Evolutionary conservation across 2,113 vertebrate genomes (phyloP).

Genomic region (Taurulus bubalis): DNA sequence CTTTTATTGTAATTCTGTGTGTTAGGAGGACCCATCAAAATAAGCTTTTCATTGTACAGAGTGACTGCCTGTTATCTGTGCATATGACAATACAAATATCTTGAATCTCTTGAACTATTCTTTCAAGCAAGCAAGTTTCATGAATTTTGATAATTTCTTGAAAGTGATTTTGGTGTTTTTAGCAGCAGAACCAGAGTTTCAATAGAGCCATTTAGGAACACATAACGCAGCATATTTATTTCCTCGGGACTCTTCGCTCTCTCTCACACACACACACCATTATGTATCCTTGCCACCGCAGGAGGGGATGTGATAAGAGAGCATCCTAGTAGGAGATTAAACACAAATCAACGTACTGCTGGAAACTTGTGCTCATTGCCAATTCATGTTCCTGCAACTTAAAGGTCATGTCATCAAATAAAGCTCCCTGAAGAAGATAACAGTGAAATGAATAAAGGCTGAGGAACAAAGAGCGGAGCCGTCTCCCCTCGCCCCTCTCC

Average conservation of each 20-base stretch:
- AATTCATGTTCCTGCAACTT: conserved; percentile 42
- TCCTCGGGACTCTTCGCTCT: not conserved
- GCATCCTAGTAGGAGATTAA: conserved; percentile 23
- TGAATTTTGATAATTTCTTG: not conserved
- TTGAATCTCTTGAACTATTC: not conserved
- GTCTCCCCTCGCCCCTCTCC: conserved; percentile 23
- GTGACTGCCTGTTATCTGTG: no score
- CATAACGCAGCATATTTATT: not conserved
- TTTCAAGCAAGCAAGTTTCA: not conserved
- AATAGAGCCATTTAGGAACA: not conserved
- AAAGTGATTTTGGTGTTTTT: not conserved
- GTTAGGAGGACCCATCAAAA: no score
- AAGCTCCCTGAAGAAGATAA: conserved; percentile 56
- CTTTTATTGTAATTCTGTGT: no score
- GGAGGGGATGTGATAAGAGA: conserved; percentile 3
- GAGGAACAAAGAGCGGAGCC: conserved; percentile 59
- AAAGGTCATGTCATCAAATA: conserved; percentile 64
- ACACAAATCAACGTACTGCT: conserved; percentile 7
- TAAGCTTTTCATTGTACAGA: no score
- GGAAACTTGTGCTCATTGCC: conserved; percentile 45
- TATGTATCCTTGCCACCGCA: not conserved
- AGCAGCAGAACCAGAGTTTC: not conserved
- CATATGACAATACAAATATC: no score
- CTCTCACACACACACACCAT: conserved; percentile 2
- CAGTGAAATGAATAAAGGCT: conserved; percentile 52